phyloP scores from a whole-genome alignment of 92 coral and sea anemone genomes.

The Porites evermanni region DNA sequence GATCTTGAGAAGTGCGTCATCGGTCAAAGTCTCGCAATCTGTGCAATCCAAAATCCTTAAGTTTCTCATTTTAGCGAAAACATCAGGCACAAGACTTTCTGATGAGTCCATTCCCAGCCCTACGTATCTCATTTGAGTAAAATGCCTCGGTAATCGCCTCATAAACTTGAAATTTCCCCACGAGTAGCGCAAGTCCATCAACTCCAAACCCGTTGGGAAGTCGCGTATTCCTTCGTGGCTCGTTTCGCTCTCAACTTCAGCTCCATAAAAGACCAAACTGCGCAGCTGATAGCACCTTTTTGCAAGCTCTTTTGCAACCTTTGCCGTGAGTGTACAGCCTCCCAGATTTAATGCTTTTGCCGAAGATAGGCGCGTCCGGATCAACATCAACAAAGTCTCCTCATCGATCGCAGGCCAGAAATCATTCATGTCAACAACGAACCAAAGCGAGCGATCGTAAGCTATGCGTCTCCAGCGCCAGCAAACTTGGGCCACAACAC shows the following conservation, averaged over 20 bases:
- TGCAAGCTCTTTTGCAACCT: conserved; percentile 94
- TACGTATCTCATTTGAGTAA: conserved; percentile 92
- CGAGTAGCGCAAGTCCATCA: conserved; percentile 96
- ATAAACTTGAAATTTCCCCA: conserved; percentile 98
- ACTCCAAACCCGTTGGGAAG: conserved; percentile 93
- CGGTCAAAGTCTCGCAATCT: conserved; percentile 90
- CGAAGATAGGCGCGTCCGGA: conserved; percentile 94
- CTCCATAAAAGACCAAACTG: conserved; percentile 88
- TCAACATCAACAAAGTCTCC: conserved; percentile 91
- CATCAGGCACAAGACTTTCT: conserved; percentile 86
- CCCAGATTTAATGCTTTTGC: conserved; percentile 92
- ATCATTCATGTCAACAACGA: conserved; percentile 87
- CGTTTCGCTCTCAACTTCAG: conserved; percentile 81
- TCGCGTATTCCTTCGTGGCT: conserved; percentile 89
- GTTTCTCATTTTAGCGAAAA: conserved; percentile 95
- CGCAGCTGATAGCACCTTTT: conserved; percentile 81
- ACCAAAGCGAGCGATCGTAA: conserved; percentile 98
- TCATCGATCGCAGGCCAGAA: conserved; percentile 85
- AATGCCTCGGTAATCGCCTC: conserved; percentile 97
- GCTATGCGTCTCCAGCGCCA: conserved; percentile 95
- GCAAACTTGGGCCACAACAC: conserved; percentile 84
- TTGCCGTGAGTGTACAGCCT: conserved; percentile 89
- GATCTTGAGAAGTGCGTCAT: conserved; percentile 91
- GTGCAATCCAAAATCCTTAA: conserved; percentile 92
- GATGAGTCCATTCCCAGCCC: conserved; percentile 97